A percentile compares a stretch with the other conserved stretches of the same genome.
These are phyloP conservation scores for Listronotus bonariensis DNA, from an alignment of 1,140 invertebrate species.

Conservation along the genomic window DNA sequence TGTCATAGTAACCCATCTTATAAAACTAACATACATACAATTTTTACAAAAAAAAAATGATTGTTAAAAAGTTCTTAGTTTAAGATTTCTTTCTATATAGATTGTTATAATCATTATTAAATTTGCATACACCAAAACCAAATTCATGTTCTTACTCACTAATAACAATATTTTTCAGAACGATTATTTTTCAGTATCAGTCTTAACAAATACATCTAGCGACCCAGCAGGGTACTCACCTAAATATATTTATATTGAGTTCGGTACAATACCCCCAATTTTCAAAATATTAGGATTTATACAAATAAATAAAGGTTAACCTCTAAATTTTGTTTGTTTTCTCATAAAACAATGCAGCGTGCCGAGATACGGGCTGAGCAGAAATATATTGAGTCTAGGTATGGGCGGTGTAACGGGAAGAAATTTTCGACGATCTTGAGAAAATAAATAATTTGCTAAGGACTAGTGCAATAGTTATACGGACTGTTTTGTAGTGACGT, in stretches of 20 bases:
- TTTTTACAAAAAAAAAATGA: no score
- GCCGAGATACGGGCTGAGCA: neutral
- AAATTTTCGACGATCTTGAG: neutral
- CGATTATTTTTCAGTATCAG: conserved; percentile 42
- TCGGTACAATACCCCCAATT: conserved; percentile 46
- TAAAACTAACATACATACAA: no score
- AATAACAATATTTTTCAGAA: conserved; percentile 45
- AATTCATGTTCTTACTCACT: conserved; percentile 38
- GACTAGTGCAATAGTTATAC: no score
- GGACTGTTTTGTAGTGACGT: neutral
- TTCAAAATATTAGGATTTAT: conserved; percentile 48
- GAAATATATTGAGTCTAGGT: conserved; percentile 9
- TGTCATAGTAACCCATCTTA: no score
- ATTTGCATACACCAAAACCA: no score
- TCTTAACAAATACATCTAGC: conserved; percentile 42
- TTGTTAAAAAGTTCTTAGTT: no score
- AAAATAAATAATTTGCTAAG: neutral
- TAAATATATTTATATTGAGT: conserved; percentile 41
- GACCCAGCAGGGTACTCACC: conserved; percentile 31
- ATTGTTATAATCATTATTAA: no score
- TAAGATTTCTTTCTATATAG: no score
- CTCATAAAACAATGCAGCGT: conserved; percentile 42
- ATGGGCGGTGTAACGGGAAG: conserved; percentile 1
- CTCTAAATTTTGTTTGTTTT: conserved; percentile 46
- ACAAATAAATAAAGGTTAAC: conserved; percentile 47